Percentiles rank a stretch among this genome's conserved stretches.
Conservation (phyloP, 2,797 vertebrate species). For the Melanotaenia nigrans region DNA sequence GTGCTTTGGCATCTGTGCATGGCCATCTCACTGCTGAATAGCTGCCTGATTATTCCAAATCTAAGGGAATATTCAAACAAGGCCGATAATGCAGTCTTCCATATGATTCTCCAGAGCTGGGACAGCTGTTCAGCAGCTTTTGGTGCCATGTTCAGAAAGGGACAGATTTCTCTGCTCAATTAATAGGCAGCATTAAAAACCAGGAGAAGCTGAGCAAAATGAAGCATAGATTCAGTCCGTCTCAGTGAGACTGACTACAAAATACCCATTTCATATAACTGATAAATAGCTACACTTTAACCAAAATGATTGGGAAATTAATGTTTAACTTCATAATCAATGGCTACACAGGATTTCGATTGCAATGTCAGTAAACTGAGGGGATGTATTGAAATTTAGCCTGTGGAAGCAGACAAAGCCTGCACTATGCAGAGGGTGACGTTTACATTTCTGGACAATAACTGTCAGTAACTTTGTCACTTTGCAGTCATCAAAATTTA, state of each 20-base stretch:
- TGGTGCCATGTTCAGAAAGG: slow-evolving; percentile 72
- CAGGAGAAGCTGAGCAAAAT: slow-evolving; percentile 67
- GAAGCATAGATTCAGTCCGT: slow-evolving; percentile 58
- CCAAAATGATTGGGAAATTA: slow-evolving; percentile 46
- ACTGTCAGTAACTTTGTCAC: slow-evolving; percentile 66
- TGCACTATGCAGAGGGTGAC: slow-evolving; percentile 11
- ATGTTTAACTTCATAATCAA: slow-evolving; percentile 60
- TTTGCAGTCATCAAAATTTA: slow-evolving; percentile 52
- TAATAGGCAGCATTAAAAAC: slow-evolving; percentile 77
- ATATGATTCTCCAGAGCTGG: slow-evolving; percentile 81
- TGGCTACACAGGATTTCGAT: slow-evolving; percentile 9
- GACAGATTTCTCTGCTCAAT: slow-evolving; percentile 79
- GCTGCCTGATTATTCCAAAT: slow-evolving; percentile 84
- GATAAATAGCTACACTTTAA: slow-evolving; percentile 45
- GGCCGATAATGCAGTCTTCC: slow-evolving; percentile 81
- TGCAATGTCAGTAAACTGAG: slow-evolving; percentile 17
- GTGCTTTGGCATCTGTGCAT: slow-evolving; percentile 81
- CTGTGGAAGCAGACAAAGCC: slow-evolving; percentile 42
- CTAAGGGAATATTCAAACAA: slow-evolving; percentile 83
- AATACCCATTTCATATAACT: slow-evolving; percentile 23
- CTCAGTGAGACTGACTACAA: slow-evolving; percentile 23
- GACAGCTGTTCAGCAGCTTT: slow-evolving; percentile 82
- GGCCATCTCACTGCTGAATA: slow-evolving; percentile 80
- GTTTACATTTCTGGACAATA: slow-evolving; percentile 43
- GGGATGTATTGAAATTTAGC: neutral